These are phyloP conservation scores for Parthenolecanium corni DNA, from an alignment of 2,888 invertebrate genomes.

Conservation along the genomic window DNA sequence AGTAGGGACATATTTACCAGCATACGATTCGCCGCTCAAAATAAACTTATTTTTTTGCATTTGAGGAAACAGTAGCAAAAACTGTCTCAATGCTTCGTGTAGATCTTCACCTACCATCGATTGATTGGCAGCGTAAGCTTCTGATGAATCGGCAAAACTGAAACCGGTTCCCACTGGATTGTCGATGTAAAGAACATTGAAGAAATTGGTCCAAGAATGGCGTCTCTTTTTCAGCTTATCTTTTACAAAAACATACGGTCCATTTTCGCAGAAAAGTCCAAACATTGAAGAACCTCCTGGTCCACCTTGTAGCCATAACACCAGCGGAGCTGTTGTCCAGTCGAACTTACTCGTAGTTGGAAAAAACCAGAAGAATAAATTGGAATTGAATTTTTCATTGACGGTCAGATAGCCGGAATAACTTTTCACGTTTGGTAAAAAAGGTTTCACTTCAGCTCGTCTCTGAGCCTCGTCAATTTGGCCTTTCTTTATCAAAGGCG, in stretches of 20 bases:
- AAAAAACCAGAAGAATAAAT: constrained; percentile 45
- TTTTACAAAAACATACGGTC: constrained; percentile 39
- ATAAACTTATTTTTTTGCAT: constrained; percentile 46
- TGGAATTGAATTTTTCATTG: constrained; percentile 43
- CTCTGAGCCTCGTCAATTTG: background rate
- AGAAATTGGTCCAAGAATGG: constrained; percentile 48
- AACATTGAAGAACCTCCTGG: constrained; percentile 47
- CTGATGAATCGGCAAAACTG: too few relatives aligned
- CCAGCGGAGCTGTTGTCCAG: constrained; percentile 44
- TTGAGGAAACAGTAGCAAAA: constrained; percentile 48
- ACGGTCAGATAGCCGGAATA: constrained; percentile 53
- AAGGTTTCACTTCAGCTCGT: constrained; percentile 29
- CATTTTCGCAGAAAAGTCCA: constrained; percentile 49
- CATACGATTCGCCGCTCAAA: constrained; percentile 52
- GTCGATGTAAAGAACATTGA: constrained; percentile 52
- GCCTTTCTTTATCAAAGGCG: constrained; percentile 47
- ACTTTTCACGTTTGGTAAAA: constrained; percentile 41
- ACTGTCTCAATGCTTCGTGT: constrained; percentile 45
- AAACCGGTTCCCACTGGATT: too few relatives aligned
- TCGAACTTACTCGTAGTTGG: constrained; percentile 39
- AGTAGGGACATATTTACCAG: constrained; percentile 46
- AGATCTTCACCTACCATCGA: constrained; percentile 46
- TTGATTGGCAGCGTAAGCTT: constrained; percentile 46
- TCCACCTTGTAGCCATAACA: constrained; percentile 54
- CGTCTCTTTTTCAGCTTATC: constrained; percentile 36